Conservation (phyloP, 2,888 invertebrate species). For the Tupiocoris notatus region DNA sequence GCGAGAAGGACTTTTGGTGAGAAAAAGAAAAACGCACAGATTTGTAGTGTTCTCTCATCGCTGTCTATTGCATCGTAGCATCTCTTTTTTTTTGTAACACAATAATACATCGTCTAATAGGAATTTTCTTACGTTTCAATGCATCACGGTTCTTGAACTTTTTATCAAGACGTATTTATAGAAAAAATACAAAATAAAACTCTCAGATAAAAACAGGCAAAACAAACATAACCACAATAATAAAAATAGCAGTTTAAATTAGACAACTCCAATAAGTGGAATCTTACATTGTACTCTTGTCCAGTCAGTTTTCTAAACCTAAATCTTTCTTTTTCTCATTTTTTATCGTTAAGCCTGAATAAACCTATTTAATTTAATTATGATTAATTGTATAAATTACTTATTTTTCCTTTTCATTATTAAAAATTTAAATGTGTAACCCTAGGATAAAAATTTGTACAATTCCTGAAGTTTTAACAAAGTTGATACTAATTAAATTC, state of each 20-base stretch:
- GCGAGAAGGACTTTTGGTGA: slow-evolving; percentile 12
- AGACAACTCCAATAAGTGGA: slow-evolving; percentile 50
- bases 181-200: slow-evolving; percentile 51
- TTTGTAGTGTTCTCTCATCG: slow-evolving; percentile 49
- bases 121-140: slow-evolving; percentile 51
- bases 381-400: slow-evolving; percentile 50
- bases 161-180: slow-evolving; percentile 49
- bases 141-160: slow-evolving; percentile 49
- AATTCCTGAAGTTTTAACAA: slow-evolving; percentile 50
- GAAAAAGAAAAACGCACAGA: slow-evolving; percentile 33
- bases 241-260: slow-evolving; percentile 49
- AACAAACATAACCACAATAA: slow-evolving; percentile 50
- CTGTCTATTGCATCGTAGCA: slow-evolving; percentile 46
- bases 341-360: slow-evolving; percentile 49
- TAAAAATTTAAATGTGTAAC: slow-evolving; percentile 50
- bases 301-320: slow-evolving; percentile 50
- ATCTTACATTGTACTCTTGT: slow-evolving; percentile 50
- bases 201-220: slow-evolving; percentile 50
- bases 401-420: slow-evolving; percentile 48
- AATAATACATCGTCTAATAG: slow-evolving; percentile 51
- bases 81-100: slow-evolving; percentile 46
- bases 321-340: slow-evolving; percentile 44
- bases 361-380: slow-evolving; percentile 50
- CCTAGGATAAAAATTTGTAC: slow-evolving; percentile 50
- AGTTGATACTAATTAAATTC: slow-evolving; percentile 49